A percentile compares a stretch with the other conserved stretches of the same genome.
Evolutionary conservation across 2,113 vertebrate species (phyloP).

Genomic region (Lophius piscatorius): DNA sequence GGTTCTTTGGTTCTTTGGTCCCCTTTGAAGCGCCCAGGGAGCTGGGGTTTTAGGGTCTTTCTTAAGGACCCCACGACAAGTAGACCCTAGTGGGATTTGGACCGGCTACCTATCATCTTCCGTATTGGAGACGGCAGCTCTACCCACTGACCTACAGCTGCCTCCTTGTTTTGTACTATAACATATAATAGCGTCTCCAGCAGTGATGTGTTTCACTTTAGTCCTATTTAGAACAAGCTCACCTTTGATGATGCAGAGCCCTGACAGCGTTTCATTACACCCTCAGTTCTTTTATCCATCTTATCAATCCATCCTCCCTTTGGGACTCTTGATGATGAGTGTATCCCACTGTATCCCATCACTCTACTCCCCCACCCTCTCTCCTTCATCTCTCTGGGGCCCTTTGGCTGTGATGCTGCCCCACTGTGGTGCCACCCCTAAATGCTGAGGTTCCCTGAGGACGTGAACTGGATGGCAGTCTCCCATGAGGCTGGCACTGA

Average conservation of each 20-base stretch:
- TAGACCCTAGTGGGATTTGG: no score
- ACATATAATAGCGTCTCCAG: not conserved
- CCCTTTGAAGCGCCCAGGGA: no score
- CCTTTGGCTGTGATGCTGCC: conserved; percentile 32
- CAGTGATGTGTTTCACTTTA: not conserved
- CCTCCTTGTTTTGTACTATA: no score
- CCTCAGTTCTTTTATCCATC: conserved; percentile 25
- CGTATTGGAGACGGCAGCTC: no score
- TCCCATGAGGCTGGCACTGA: conserved; percentile 38
- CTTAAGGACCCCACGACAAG: no score
- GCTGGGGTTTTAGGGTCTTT: no score
- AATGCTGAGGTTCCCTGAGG: conserved; percentile 55
- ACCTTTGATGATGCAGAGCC: conserved; percentile 19
- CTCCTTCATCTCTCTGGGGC: conserved; percentile 23
- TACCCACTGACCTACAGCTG: no score
- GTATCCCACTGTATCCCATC: not conserved
- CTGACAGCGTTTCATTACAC: conserved; percentile 9
- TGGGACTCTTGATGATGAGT: conserved; percentile 50
- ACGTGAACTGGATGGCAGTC: conserved; percentile 49
- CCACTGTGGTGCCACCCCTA: conserved; percentile 62
- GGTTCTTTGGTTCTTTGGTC: no score
- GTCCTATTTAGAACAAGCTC: not conserved
- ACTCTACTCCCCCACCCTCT: not conserved
- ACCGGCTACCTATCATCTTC: no score
- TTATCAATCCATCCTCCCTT: conserved; percentile 34